A percentile compares a stretch with the other conserved stretches of the same genome.
phyloP scores from a whole-genome alignment of 1,140 invertebrate genomes.

The Drosophila elegans region DNA sequence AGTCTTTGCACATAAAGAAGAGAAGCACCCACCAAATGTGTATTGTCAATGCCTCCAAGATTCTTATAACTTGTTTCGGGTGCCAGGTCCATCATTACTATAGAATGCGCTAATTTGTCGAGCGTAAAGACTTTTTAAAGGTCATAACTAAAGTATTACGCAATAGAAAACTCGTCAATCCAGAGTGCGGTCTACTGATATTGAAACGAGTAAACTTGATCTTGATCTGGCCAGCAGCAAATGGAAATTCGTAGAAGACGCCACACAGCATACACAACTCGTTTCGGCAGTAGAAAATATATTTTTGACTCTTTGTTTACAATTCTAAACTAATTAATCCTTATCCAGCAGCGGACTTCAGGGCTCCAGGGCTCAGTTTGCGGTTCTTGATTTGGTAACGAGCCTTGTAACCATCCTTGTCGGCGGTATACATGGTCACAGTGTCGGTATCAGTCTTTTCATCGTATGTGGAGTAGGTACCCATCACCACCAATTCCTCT shows the following conservation, averaged over 20 bases:
- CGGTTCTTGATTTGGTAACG: constrained; percentile 76
- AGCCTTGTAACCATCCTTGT: constrained; percentile 81
- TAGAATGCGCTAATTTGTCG: constrained; percentile 47
- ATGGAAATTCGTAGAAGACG: constrained; percentile 28
- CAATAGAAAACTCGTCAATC: constrained; percentile 63
- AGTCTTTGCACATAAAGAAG: not conserved
- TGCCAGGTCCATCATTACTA: constrained; percentile 17
- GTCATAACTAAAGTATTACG: constrained; percentile 59
- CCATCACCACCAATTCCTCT: constrained; percentile 81
- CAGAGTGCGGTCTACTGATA: constrained; percentile 55
- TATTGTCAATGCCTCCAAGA: constrained; percentile 26
- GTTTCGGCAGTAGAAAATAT: constrained; percentile 42
- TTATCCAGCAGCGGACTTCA: constrained; percentile 80
- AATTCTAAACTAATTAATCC: not conserved
- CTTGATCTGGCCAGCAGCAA: constrained; percentile 38
- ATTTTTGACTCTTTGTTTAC: constrained; percentile 19
- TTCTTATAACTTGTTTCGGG: constrained; percentile 44
- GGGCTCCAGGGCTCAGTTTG: constrained; percentile 67
- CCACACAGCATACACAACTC: constrained; percentile 29
- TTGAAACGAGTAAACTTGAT: constrained; percentile 58
- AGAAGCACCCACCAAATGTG: not conserved
- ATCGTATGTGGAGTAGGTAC: constrained; percentile 63
- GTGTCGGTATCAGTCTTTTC: constrained; percentile 78
- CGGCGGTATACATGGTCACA: constrained; percentile 80
- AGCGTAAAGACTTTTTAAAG: constrained; percentile 43